Evolutionary conservation across 2,888 invertebrate species (phyloP), one percentile per base, ranked within the genome.

Genomic region (Stenurella melanura): DNA sequence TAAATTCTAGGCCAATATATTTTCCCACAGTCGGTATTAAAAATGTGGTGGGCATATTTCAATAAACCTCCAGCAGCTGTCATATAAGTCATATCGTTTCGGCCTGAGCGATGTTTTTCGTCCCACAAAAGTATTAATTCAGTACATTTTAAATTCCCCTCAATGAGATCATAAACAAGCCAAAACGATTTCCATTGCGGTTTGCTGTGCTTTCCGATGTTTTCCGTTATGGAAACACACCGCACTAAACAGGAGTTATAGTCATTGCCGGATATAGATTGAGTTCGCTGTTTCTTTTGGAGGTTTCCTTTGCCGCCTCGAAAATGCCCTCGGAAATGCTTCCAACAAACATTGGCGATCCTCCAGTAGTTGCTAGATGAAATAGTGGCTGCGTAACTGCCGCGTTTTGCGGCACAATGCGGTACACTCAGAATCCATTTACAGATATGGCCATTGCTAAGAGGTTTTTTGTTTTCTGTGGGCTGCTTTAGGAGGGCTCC

Each of bases 191-290:
- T 63, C 50, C 63, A 63, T 54, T 63, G 58, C 50, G 54, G 17
- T 61, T 34, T 58, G 17, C 50, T 21, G 21, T 19, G 70, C 60
- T 60, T 42, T 69, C 26, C 63, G 63, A 72, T 63, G 72, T 63
- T 50, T 72, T 30, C 63, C 72, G 63, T 58, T 72, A 63, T 72
- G 64, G 57, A 66, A 69, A 57, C 68, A 64, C 58, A 38, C 50
- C 61, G 70, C 54, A 60, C 77, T 77, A 77, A 73, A 77, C 68
- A 83, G 79, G 81, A 87, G 83, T 86, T 87, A 87, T 85, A 82
- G 85, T 84, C 81, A 83, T 84, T 82, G 85, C 84, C 85, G 86
- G 85, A 83, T 85, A 86, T 86, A 84, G 85, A 85, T 86, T 81
- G 83, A 82, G 82, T 82, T 82, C 80, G 78, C 76, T 75, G 74